phyloP scores from a whole-genome alignment of 2,113 vertebrate genomes.

The Cisticola juncidis region DNA sequence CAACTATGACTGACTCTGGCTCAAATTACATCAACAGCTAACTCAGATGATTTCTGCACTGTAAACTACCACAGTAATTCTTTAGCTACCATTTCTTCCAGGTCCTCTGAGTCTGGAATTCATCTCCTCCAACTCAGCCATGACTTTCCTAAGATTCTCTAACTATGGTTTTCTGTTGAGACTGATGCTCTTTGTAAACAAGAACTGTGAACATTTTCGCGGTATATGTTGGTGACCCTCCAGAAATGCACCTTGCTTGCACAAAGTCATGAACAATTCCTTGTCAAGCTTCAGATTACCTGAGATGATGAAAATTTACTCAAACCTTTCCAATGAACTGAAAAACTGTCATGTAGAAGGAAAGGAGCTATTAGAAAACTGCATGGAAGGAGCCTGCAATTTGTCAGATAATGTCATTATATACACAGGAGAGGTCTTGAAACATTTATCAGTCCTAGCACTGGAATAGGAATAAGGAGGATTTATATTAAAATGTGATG shows the following conservation, averaged over 20 bases:
- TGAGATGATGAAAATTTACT: constrained; percentile 12
- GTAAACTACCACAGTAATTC: background rate
- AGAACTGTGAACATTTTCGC: background rate
- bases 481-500: background rate
- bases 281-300: background rate
- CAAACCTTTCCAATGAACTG: constrained; percentile 11
- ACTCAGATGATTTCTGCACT: background rate
- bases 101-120: background rate
- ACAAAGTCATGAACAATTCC: background rate
- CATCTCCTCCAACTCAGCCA: background rate
- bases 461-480: background rate
- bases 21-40: background rate
- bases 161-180: background rate
- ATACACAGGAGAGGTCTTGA: constrained; percentile 9
- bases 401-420: constrained; percentile 48
- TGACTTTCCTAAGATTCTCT: background rate
- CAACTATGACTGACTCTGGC: background rate
- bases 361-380: constrained; percentile 18
- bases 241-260: background rate
- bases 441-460: constrained; percentile 27
- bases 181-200: background rate
- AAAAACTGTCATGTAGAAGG: constrained; percentile 23
- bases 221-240: background rate
- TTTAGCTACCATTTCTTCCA: background rate
- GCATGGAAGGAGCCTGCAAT: constrained; percentile 5